Base-by-base conservation (phyloP, 1,140 invertebrate genomes). In the Chymomyza costata region DNA sequence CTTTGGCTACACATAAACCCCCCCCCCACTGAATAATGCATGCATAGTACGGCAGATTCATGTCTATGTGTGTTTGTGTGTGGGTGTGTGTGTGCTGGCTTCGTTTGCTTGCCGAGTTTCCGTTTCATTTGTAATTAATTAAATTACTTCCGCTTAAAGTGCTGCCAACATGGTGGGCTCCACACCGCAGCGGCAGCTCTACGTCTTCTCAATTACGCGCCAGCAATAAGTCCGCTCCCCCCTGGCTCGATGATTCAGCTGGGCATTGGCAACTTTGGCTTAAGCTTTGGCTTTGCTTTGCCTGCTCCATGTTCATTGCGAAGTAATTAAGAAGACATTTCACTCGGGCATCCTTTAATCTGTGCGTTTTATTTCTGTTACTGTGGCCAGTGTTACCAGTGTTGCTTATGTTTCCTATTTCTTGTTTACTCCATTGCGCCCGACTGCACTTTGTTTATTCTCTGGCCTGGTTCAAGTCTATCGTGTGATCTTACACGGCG, bases 311-410 rank as follows among this genome's bases (percentile, higher is more conserved):
- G 78, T 74, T 80, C 68, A 80, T 63, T 62, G 64, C 78, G 48
- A 82, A 78, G 80, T 82, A 82, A 82, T 82, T 82, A 82, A 82
- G 80, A 82, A 83, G 73, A 82, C 80, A 82, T 82, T 82, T 82
- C 65, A 69, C 55, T 65, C 68, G 73, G 81, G 73, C 66, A 80
- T 83, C 80, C 71, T 82, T 82, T 82, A 82, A 82, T 82, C 80
- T 83, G 73, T 82, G 80, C 80, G 73, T 83, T 83, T 83, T 82
- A 82, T 82, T 82, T 80, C 64, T 65, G 64, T 56, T 68, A 31
- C 43, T 47, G 5, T 11, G 11, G 35, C 11, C 13, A 13, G 5
- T 14, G 52, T 13, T 14, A 10, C 16, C 37, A 25, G 30, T 13
- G 15, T 15, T 32, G 30, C 14, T 13, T 14, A 21, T 28, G 41